Base-by-base conservation (phyloP, 2,113 vertebrate genomes). In the Emberiza fucata region DNA sequence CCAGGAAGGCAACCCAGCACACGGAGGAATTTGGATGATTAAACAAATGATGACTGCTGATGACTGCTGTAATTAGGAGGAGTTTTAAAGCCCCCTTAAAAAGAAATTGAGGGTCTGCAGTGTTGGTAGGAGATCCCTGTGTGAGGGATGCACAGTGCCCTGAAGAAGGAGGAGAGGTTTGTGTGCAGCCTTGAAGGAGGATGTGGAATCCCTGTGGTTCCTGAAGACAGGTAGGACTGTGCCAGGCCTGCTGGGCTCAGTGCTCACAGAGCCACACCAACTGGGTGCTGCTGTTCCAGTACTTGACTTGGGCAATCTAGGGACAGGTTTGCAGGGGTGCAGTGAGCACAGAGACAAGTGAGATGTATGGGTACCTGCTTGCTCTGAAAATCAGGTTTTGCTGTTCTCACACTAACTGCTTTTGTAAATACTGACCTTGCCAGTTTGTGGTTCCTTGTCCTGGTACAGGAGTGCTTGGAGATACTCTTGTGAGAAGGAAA, bases 231-330 rank as follows among this genome's bases (percentile, higher is more conserved):
- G 9, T 8, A 11, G 40, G 68, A 20, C 50, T 78, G 31, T 50
- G 42, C 39, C 8, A 4, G 40, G 33, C 20, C 54, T 0, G 0
- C 71, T 25, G 44, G 23, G 15, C 39, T 73, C 7, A 31, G 31
- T 3, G 4, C 37, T 71, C n/a, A 12, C 2, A 8, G 57, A 51
- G 33, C 50, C 6, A 2, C 15, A 3, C 0, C 0, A 4, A 16
- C 18, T 3, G 6, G 8, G 25, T 54, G 59, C 68, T 17, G 24
- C 59, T 61, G 11, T 44, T 90, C 31, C 3, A 1, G 31, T 17
- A n/a, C 33, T 61, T 3, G 1, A 11, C 11, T 4, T 19, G 8
- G 68, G 28, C 25, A 50, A 29, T 27, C 0, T 1, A 57, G 9
- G 18, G 45, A n/a, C 0, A 4, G 50, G 13, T 75, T 77, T 84